Evolutionary conservation across 2,113 vertebrate species (phyloP).

Genomic region (Sylvietta virens): DNA sequence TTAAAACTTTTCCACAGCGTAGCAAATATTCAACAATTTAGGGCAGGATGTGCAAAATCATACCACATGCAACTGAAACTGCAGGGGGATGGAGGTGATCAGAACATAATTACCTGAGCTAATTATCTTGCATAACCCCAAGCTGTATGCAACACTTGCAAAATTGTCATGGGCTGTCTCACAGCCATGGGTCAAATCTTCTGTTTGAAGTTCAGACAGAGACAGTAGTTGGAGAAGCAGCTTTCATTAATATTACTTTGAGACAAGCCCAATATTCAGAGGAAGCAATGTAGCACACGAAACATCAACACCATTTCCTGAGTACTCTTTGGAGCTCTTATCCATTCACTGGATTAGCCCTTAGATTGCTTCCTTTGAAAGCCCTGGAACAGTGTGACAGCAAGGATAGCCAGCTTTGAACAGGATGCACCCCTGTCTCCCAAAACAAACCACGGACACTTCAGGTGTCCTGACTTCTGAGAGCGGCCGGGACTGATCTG

Average conservation of each 20-base stretch:
- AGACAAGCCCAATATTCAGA: background rate
- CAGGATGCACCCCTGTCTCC: background rate
- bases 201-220: background rate
- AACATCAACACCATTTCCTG: constrained; percentile 7
- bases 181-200: background rate
- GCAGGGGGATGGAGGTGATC: constrained; percentile 7
- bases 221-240: background rate
- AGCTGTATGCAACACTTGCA: background rate
- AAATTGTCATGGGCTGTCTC: background rate
- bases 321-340: background rate
- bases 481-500: accelerated
- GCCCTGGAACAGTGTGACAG: background rate
- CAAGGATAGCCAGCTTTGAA: accelerated
- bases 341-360: background rate
- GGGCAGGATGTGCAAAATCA: constrained; percentile 3
- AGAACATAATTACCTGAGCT: constrained; percentile 47
- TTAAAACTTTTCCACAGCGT: background rate
- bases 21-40: background rate
- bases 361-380: background rate
- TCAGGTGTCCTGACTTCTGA: background rate
- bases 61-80: constrained; percentile 3
- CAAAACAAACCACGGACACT: accelerated
- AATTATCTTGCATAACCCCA: constrained; percentile 52
- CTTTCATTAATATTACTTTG: background rate
- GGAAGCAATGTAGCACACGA: constrained; percentile 16